Evolutionary conservation across 2,888 invertebrate species (phyloP).

Genomic region (Dasysyrphus tricinctus): DNA sequence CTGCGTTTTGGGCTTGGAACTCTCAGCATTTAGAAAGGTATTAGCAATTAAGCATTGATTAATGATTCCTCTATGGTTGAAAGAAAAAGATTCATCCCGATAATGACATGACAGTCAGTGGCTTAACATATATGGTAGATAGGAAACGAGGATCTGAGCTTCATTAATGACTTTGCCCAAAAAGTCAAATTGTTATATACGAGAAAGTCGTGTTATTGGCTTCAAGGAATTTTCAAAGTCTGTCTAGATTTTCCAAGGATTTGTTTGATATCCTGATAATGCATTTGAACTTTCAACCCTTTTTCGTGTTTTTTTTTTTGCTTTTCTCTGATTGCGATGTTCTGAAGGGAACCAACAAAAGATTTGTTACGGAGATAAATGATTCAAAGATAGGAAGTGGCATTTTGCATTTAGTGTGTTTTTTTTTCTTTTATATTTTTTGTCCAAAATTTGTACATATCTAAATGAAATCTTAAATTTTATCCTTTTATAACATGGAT

Average conservation of each 20-base stretch:
- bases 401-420: slow-evolving; percentile 38
- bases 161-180: slow-evolving; percentile 57
- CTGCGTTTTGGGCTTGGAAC: slow-evolving; percentile 45
- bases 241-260: slow-evolving; percentile 45
- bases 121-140: slow-evolving; percentile 51
- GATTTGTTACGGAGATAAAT: slow-evolving; percentile 71
- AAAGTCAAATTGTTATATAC: slow-evolving; percentile 18
- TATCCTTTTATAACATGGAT: slow-evolving; percentile 18
- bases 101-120: slow-evolving; percentile 74
- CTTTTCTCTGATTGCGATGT: slow-evolving; percentile 27
- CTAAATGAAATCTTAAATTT: slow-evolving; percentile 65
- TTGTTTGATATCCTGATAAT: slow-evolving; percentile 47
- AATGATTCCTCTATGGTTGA: slow-evolving; percentile 54
- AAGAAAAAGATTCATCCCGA: slow-evolving; percentile 57
- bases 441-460: slow-evolving; percentile 63
- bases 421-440: slow-evolving; percentile 24
- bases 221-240: slow-evolving; percentile 49
- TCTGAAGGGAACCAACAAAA: slow-evolving; percentile 46
- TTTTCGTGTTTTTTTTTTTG: slow-evolving; percentile 11
- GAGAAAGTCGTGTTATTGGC: background rate
- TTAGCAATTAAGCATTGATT: slow-evolving; percentile 75
- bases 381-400: slow-evolving; percentile 59
- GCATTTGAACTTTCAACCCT: slow-evolving; percentile 72
- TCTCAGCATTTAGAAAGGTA: slow-evolving; percentile 62
- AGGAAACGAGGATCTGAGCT: slow-evolving; percentile 26